Evolutionary conservation across 2,888 invertebrate genomes (phyloP).

Genomic region (Calameuta pallipes): DNA sequence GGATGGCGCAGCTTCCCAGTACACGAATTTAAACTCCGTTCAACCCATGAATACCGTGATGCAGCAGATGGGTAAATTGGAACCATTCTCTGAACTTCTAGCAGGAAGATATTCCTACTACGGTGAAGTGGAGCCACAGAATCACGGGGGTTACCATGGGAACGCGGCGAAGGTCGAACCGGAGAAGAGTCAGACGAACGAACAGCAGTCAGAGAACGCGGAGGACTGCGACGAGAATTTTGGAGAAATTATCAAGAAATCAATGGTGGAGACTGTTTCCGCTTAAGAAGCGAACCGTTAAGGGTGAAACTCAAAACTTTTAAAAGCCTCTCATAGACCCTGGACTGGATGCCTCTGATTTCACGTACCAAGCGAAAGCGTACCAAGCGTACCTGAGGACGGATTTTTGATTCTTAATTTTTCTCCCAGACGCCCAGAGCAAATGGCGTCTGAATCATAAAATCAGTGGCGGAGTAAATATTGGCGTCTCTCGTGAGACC

Average conservation of each 20-base stretch:
- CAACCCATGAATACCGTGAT: conserved; percentile 59
- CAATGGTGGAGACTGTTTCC: conserved; percentile 90
- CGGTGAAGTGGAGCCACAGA: conserved; percentile 52
- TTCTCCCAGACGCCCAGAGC: neutral
- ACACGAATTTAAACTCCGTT: conserved; percentile 77
- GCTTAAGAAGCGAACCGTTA: conserved; percentile 68
- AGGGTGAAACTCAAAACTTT: neutral
- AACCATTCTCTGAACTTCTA: conserved; percentile 76
- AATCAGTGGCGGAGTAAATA: neutral
- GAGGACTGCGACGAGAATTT: conserved; percentile 80
- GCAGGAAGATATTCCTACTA: conserved; percentile 70
- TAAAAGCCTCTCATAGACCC: neutral
- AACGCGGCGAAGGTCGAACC: conserved; percentile 26
- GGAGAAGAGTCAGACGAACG: conserved; percentile 26
- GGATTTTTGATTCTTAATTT: neutral
- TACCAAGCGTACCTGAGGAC: neutral
- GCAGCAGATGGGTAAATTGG: conserved; percentile 73
- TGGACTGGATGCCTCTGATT: neutral
- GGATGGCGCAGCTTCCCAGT: conserved; percentile 69
- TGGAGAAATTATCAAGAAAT: conserved; percentile 92
- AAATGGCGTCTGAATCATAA: neutral
- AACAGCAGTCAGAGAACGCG: conserved; percentile 32
- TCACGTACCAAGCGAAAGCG: neutral
- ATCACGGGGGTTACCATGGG: conserved; percentile 26
- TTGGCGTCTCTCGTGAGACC: neutral